phyloP scores from a whole-genome alignment of 2,797 vertebrate genomes.

The Sciurus vulgaris region DNA sequence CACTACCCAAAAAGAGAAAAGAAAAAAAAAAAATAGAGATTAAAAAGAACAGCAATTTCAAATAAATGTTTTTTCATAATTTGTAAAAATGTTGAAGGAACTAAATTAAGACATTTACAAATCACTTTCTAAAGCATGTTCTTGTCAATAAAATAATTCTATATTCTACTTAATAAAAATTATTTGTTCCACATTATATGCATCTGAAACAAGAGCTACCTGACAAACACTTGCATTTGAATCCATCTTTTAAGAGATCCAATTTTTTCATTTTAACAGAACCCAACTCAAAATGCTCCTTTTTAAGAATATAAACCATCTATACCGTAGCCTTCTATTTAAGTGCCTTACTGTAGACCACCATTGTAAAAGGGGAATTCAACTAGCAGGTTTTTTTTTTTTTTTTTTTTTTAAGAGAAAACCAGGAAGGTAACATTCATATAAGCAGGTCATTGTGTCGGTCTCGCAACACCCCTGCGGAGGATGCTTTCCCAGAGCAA shows the following conservation, averaged over 20 bases:
- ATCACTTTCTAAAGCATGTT: constrained; percentile 25
- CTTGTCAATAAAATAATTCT: background rate
- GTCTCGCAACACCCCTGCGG: background rate
- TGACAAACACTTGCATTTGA: background rate
- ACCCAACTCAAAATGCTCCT: background rate
- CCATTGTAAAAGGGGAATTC: background rate
- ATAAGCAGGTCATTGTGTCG: background rate
- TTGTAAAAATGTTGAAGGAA: background rate
- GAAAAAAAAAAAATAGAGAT: background rate
- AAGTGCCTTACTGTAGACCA: background rate
- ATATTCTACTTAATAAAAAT: background rate
- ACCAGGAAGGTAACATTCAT: background rate
- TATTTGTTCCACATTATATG: background rate
- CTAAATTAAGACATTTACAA: background rate
- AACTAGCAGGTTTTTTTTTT: background rate
- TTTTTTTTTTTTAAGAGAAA: too few species aligned
- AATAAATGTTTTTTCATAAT: background rate
- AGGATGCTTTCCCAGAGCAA: background rate
- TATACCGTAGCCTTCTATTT: background rate
- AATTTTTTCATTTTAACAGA: background rate
- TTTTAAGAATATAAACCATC: background rate
- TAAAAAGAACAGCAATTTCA: constrained; percentile 16
- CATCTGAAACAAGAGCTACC: background rate
- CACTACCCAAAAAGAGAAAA: background rate
- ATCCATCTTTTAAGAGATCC: background rate